Conservation (phyloP, 2,888 invertebrate species). For the Melitaea athalia region DNA sequence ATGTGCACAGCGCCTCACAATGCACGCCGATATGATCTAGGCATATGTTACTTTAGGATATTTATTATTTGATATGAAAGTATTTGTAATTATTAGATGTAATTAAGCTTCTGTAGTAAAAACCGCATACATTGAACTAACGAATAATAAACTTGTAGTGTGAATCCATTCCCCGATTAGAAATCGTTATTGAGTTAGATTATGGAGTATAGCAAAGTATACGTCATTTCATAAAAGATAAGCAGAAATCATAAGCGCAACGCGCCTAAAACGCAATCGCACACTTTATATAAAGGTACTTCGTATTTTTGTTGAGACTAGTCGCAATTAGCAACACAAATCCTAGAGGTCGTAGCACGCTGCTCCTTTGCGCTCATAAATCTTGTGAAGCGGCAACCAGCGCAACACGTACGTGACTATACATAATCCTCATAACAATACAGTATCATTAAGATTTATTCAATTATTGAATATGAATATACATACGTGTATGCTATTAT, state of each 20-base stretch:
- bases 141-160: no score
- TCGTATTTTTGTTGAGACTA: constrained; percentile 20
- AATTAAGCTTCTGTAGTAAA: no score
- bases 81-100: no score
- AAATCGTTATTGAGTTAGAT: no score
- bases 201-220: no score
- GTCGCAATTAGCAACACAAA: constrained; percentile 38
- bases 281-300: neutral
- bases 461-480: constrained; percentile 22
- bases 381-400: constrained; percentile 30
- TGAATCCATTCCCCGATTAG: no score
- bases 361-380: constrained; percentile 36
- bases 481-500: neutral
- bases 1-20: neutral
- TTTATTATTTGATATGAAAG: no score
- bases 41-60: no score
- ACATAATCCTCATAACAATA: constrained; percentile 33
- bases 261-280: no score
- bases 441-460: constrained; percentile 28
- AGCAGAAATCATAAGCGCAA: no score
- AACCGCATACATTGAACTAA: no score
- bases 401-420: constrained; percentile 37
- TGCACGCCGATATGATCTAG: neutral
- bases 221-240: no score
- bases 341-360: constrained; percentile 31